Evolutionary conservation across 2,888 invertebrate species (phyloP).

Genomic region (Drosophila meridiana): DNA sequence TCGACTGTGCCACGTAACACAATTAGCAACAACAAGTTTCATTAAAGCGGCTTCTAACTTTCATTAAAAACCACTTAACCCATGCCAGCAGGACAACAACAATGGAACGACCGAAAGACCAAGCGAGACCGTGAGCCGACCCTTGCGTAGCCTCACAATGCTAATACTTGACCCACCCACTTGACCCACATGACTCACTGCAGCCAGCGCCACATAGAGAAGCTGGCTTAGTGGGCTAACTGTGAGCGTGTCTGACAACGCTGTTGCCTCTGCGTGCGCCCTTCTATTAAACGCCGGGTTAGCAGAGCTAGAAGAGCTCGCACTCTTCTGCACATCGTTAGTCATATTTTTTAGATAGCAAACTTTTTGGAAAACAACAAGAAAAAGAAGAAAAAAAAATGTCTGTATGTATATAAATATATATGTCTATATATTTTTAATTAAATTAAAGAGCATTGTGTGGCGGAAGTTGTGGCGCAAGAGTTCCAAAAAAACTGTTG

Average conservation of each 20-base stretch:
- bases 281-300: not conserved
- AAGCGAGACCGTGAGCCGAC: constrained; percentile 36
- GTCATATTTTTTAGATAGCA: constrained; percentile 60
- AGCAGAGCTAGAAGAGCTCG: constrained; percentile 10
- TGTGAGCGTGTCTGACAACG: constrained; percentile 45
- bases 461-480: constrained; percentile 33
- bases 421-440: constrained; percentile 61
- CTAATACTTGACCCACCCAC: constrained; percentile 74
- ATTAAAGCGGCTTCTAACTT: constrained; percentile 79
- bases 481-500: constrained; percentile 35
- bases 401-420: not conserved
- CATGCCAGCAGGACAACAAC: constrained; percentile 59
- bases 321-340: constrained; percentile 70
- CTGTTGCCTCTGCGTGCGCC: constrained; percentile 30
- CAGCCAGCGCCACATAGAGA: constrained; percentile 40
- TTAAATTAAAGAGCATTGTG: constrained; percentile 70
- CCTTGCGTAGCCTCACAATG: constrained; percentile 38
- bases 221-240: constrained; percentile 49
- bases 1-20: constrained; percentile 59
- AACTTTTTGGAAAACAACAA: constrained; percentile 63
- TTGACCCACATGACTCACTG: constrained; percentile 77
- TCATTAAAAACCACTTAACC: constrained; percentile 81
- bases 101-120: constrained; percentile 3
- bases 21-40: constrained; percentile 78
- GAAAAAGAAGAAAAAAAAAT: constrained; percentile 14